Evolutionary conservation across 2,113 vertebrate species (phyloP).

Genomic region (Phycodurus eques): DNA sequence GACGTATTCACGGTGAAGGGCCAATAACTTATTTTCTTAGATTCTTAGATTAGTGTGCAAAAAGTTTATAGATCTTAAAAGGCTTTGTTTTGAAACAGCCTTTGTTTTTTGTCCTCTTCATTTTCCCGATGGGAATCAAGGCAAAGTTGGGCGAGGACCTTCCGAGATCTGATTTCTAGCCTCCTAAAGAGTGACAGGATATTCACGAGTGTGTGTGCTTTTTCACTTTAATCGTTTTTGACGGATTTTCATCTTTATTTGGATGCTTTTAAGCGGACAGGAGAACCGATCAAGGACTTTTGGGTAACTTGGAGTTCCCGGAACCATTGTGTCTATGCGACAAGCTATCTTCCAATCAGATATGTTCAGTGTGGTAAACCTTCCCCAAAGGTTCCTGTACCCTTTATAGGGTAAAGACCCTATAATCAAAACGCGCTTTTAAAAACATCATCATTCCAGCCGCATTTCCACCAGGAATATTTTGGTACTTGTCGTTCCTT

Average conservation of each 20-base stretch:
- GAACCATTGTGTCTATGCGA: too few relatives aligned
- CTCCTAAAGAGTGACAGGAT: slow-evolving; percentile 18
- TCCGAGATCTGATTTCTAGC: slow-evolving; percentile 22
- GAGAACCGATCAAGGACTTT: neutral
- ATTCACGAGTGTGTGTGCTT: neutral
- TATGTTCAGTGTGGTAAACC: too few relatives aligned
- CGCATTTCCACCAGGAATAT: neutral
- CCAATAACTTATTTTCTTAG: slow-evolving; percentile 51
- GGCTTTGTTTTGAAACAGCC: slow-evolving; percentile 45
- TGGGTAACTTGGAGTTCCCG: neutral
- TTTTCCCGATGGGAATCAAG: slow-evolving; percentile 44
- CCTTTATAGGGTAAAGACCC: too few relatives aligned
- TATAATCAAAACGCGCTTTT: too few relatives aligned
- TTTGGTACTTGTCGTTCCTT: neutral
- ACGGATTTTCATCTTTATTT: slow-evolving; percentile 17
- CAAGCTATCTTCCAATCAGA: too few relatives aligned
- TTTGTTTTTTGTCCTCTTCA: slow-evolving; percentile 22
- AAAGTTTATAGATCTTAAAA: slow-evolving; percentile 53
- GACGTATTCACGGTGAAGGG: slow-evolving; percentile 54
- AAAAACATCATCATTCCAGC: too few relatives aligned
- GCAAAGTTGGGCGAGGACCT: slow-evolving; percentile 20
- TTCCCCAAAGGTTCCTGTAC: too few relatives aligned
- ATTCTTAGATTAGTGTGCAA: slow-evolving; percentile 62
- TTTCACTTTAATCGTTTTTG: slow-evolving; percentile 21
- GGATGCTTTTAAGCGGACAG: neutral